These are phyloP conservation scores for Tenebrosternarchus preto DNA, from an alignment of 2,113 vertebrate genomes.

Conservation along the genomic window DNA sequence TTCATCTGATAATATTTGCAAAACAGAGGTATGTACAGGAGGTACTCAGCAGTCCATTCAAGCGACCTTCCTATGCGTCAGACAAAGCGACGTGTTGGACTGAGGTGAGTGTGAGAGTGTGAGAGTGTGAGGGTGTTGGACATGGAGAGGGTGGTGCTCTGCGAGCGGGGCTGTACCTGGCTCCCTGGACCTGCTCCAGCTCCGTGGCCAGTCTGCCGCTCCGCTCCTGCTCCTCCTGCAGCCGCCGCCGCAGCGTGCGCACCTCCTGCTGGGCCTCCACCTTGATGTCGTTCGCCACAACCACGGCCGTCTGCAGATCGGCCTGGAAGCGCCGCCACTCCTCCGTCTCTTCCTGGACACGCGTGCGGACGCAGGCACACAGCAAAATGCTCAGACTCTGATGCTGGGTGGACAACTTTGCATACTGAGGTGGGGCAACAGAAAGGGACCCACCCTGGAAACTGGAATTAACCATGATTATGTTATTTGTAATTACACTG, in stretches of 20 bases:
- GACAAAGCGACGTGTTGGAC: too few species aligned
- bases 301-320: slow-evolving; percentile 95
- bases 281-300: slow-evolving; percentile 98
- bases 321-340: slow-evolving; percentile 96
- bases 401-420: neutral
- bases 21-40: too few species aligned
- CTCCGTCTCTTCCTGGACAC: slow-evolving; percentile 86
- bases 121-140: too few species aligned
- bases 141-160: slow-evolving; percentile 20
- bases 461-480: slow-evolving; percentile 3
- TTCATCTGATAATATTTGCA: neutral
- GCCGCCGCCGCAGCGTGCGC: slow-evolving; percentile 80
- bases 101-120: too few species aligned
- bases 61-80: too few species aligned
- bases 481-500: slow-evolving; percentile 1
- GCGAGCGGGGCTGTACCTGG: slow-evolving; percentile 74
- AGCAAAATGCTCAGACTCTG: neutral
- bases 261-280: slow-evolving; percentile 96
- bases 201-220: slow-evolving; percentile 81
- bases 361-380: neutral
- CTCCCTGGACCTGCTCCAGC: slow-evolving; percentile 84
- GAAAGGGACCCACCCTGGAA: too few species aligned
- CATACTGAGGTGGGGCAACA: too few species aligned
- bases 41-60: neutral
- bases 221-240: slow-evolving; percentile 93